These are phyloP conservation scores for Notocelia uddmanniana DNA, from an alignment of 2,888 invertebrate genomes.

Conservation along the genomic window DNA sequence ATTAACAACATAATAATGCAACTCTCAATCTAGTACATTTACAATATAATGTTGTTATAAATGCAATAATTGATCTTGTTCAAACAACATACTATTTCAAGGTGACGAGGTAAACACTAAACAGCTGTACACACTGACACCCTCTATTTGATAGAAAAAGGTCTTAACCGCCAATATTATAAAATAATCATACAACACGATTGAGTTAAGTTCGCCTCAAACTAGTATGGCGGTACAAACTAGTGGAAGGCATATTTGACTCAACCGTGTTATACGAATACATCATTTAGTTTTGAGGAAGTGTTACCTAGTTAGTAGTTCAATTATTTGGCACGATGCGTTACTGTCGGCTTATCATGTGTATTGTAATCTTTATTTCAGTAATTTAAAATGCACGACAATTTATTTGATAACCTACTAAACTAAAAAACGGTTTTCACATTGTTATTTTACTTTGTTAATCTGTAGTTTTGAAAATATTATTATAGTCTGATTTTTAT, in stretches of 20 bases:
- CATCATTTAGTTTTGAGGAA: not conserved
- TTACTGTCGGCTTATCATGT: not conserved
- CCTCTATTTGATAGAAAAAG: not conserved
- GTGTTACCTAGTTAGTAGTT: slow-evolving; percentile 6
- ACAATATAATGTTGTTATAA: slow-evolving; percentile 5
- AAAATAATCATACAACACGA: too few relatives aligned
- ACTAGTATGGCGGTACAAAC: not conserved
- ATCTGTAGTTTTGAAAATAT: too few relatives aligned
- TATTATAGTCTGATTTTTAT: too few relatives aligned
- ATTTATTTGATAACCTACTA: too few relatives aligned
- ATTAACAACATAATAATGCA: too few relatives aligned
- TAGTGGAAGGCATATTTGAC: not conserved
- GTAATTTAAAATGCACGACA: not conserved
- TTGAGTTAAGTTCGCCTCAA: not conserved
- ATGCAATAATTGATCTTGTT: slow-evolving; percentile 21
- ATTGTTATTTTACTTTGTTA: too few relatives aligned
- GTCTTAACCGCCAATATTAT: not conserved
- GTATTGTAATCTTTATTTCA: not conserved
- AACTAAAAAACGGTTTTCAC: too few relatives aligned
- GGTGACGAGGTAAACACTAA: slow-evolving; percentile 24
- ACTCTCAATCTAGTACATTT: not conserved
- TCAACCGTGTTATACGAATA: not conserved
- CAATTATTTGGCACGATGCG: slow-evolving; percentile 14
- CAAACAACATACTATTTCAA: slow-evolving; percentile 24
- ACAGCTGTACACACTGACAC: slow-evolving; percentile 34